These are phyloP conservation scores for Festucalex cinctus DNA, from an alignment of 2,113 vertebrate species.

Conservation along the genomic window DNA sequence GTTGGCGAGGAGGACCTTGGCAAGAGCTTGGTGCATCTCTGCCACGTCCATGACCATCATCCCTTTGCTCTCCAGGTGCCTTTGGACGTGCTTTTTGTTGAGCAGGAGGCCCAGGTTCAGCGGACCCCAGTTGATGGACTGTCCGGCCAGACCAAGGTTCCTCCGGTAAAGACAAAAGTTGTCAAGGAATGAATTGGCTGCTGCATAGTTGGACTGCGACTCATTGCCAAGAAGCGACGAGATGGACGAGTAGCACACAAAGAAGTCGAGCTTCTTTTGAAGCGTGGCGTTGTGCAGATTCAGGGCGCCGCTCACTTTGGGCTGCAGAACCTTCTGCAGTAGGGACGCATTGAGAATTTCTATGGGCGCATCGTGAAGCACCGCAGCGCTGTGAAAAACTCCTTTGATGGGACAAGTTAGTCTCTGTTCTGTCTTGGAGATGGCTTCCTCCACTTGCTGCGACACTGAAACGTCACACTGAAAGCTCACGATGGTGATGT, in stretches of 20 bases:
- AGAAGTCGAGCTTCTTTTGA: conserved; percentile 77
- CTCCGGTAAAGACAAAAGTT: conserved; percentile 80
- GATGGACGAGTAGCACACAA: conserved; percentile 85
- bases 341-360: conserved; percentile 71
- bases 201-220: conserved; percentile 82
- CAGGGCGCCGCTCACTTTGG: conserved; percentile 80
- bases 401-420: conserved; percentile 76
- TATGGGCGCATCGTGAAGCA: conserved; percentile 74
- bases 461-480: conserved; percentile 71
- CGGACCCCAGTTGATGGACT: conserved; percentile 85
- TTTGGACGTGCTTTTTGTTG: conserved; percentile 74
- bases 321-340: conserved; percentile 77
- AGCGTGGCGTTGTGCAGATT: conserved; percentile 80
- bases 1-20: conserved; percentile 70
- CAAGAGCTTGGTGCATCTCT: conserved; percentile 75
- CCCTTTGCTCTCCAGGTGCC: conserved; percentile 74
- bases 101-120: conserved; percentile 79
- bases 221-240: conserved; percentile 82
- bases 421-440: conserved; percentile 59
- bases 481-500: conserved; percentile 57
- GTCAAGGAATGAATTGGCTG: conserved; percentile 85
- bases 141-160: conserved; percentile 77
- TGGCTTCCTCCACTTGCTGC: conserved; percentile 64
- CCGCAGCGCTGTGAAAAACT: conserved; percentile 83
- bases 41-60: conserved; percentile 72